phyloP scores from a whole-genome alignment of 2,888 invertebrate genomes.

The Orthosia cruda region DNA sequence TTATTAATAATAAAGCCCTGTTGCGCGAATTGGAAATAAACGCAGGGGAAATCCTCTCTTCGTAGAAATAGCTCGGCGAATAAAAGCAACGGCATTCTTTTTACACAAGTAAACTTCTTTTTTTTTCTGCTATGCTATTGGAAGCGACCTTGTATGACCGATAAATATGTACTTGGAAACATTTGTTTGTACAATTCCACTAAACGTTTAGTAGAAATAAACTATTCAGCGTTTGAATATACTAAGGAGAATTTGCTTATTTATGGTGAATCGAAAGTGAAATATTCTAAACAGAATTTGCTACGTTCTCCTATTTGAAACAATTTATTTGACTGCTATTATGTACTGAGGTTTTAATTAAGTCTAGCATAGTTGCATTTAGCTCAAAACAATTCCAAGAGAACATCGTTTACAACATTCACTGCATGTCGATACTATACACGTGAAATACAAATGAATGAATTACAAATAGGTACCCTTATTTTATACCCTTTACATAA shows the following conservation, averaged over 20 bases:
- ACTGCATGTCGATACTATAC: no score
- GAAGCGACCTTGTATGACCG: conserved; percentile 17
- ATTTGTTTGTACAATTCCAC: conserved; percentile 18
- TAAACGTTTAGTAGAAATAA: not conserved
- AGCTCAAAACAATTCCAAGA: no score
- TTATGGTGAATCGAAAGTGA: not conserved
- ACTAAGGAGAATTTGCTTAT: not conserved
- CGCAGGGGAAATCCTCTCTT: conserved; percentile 56
- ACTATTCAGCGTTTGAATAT: not conserved
- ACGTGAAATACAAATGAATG: no score
- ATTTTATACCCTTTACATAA: no score
- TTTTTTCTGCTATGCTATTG: conserved; percentile 16
- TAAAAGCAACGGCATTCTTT: conserved; percentile 25
- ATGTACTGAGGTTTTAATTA: not conserved
- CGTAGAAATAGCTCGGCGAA: conserved; percentile 49
- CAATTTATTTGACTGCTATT: not conserved
- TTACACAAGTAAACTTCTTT: conserved; percentile 1
- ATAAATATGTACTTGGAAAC: conserved; percentile 16
- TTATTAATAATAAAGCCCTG: conserved; percentile 55
- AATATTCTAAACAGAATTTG: not conserved
- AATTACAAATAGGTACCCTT: no score
- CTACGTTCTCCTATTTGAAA: not conserved
- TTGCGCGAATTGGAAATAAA: conserved; percentile 60
- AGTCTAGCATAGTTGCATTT: not conserved
- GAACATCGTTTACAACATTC: not conserved